phyloP scores from a whole-genome alignment of 2,797 vertebrate species.

The Channallabes apus region DNA sequence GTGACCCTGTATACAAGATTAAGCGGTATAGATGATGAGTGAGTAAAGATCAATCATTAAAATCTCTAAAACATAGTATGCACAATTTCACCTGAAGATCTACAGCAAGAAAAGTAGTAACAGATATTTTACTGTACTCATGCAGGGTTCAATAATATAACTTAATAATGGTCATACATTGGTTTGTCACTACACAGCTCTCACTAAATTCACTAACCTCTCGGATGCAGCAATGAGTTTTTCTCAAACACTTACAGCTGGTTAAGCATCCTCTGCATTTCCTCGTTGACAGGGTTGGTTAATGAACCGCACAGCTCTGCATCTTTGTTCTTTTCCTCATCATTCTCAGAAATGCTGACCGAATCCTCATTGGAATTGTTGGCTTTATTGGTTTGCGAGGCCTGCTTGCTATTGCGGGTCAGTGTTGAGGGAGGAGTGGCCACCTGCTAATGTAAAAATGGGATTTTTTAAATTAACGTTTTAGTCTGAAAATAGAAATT shows the following conservation, averaged over 20 bases:
- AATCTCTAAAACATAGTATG: too few species aligned
- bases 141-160: background rate
- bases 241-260: slow-evolving; percentile 81
- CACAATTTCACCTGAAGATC: background rate
- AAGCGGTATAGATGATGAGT: too few species aligned
- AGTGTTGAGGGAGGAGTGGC: slow-evolving; percentile 83
- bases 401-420: slow-evolving; percentile 74
- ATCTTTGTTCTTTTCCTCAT: slow-evolving; percentile 77
- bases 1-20: too few species aligned
- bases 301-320: slow-evolving; percentile 82
- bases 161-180: too few species aligned
- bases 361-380: slow-evolving; percentile 79
- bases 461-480: background rate
- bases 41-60: too few species aligned
- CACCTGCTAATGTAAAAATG: slow-evolving; percentile 72
- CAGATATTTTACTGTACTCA: background rate
- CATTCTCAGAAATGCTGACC: slow-evolving; percentile 77
- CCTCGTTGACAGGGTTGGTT: slow-evolving; percentile 89
- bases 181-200: background rate
- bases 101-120: background rate
- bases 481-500: too few species aligned
- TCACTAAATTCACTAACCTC: background rate
- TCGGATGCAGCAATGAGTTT: background rate
- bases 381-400: slow-evolving; percentile 63
- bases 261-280: slow-evolving; percentile 93